Evolutionary conservation across 2,797 vertebrate species (phyloP), one percentile per base, ranked within the genome.

Genomic region (Ctenopoma multispine): DNA sequence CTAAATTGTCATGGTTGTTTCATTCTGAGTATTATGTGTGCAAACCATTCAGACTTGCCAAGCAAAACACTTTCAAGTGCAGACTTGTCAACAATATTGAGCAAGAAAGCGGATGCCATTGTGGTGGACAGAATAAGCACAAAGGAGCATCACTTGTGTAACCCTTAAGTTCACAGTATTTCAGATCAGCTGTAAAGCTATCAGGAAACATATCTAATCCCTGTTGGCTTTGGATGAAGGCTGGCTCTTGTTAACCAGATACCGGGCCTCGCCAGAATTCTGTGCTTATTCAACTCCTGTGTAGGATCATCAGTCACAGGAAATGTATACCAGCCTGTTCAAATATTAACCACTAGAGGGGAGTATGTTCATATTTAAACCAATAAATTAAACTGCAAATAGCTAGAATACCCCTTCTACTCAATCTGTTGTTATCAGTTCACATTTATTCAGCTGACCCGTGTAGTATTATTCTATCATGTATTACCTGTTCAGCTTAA

Each of bases 321-420:
- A 20, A 40, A 38, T 13, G 27, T 24, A 50, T 53, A 49, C 21
- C 31, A 31, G 29, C 5, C 15, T 53, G 38, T 86, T 81, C 59
- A 67, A 46, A 50, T 54, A 60, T 70, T 23, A 21, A 47, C 86
- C 90, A 90, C 90, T 86, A 90, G 92, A 90, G 88, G 92, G 91
- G 1, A 84, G 17, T 82, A 20, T 85, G 56, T 46, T 80, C 85
- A 41, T 51, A 67, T 72, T 69, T 51, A 77, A 73, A 17, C 14
- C 10, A 61, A 47, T 9, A 27, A 13, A 9, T 5, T 20, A 40
- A 23, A 23, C 51, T 80, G 65, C 48, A 63, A 75, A 57, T 11
- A 4, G 51, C 9, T 68, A 61, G 29, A 40, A 1, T 77, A 5
- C 18, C 9, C 6, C 21, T 12, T 18, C 23, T 56, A 4, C 53